Percentiles rank a stretch among this genome's conserved stretches.
Evolutionary conservation across 2,113 vertebrate species (phyloP).

Genomic region (Asarcornis scutulata): DNA sequence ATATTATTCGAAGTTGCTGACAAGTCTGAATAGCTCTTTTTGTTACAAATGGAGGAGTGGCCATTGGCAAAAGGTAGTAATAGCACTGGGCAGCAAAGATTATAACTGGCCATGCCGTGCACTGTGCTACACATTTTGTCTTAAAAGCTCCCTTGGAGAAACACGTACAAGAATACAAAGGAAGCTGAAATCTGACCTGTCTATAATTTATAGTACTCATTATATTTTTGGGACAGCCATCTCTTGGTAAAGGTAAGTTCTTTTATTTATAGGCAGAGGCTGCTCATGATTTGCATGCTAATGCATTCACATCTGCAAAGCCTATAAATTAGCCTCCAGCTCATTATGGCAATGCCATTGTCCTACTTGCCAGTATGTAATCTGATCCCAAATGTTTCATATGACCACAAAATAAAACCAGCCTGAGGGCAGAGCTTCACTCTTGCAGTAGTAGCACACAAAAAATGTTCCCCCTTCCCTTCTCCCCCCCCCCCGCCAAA

Average conservation of each 20-base stretch:
- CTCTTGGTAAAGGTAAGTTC: constrained; percentile 42
- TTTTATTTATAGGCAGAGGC: constrained; percentile 58
- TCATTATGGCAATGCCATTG: constrained; percentile 39
- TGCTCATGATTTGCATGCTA: constrained; percentile 47
- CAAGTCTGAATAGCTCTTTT: neutral
- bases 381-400: constrained; percentile 43
- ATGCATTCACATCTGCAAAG: constrained; percentile 53
- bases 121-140: neutral
- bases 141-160: neutral
- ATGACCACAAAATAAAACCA: constrained; percentile 16
- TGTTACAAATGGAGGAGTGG: constrained; percentile 11
- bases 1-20: neutral
- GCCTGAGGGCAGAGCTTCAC: neutral
- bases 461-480: neutral
- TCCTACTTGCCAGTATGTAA: constrained; percentile 22
- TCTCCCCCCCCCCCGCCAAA: accelerated
- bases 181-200: constrained; percentile 5
- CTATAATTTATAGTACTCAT: constrained; percentile 43
- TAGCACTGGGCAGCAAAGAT: neutral
- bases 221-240: constrained; percentile 30
- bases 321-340: constrained; percentile 52
- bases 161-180: constrained; percentile 18
- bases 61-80: constrained; percentile 7
- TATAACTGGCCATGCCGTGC: neutral
- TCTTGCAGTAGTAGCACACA: neutral